These are phyloP conservation scores for Chroicocephalus ridibundus DNA, from an alignment of 2,113 vertebrate species.

Conservation along the genomic window DNA sequence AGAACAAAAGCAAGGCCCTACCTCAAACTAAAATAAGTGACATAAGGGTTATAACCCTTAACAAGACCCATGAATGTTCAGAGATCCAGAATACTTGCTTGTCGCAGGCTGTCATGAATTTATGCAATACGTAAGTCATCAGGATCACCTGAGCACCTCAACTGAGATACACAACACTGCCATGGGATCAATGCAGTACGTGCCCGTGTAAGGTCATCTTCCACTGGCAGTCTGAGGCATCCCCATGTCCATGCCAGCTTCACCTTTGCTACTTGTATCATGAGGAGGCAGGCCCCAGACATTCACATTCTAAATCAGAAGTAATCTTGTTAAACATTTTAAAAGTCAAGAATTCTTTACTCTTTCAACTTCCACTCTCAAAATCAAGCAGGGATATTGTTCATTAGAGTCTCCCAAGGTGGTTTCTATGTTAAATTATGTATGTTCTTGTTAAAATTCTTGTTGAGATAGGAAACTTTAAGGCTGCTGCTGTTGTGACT, in stretches of 20 bases:
- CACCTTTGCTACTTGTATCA: neutral
- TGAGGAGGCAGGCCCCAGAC: neutral
- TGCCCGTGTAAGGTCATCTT: neutral
- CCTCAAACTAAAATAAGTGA: neutral
- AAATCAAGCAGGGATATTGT: neutral
- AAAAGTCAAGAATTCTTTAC: neutral
- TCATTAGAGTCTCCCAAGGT: neutral
- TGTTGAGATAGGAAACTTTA: neutral
- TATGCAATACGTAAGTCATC: neutral
- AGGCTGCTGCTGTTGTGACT: neutral
- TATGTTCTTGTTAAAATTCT: neutral
- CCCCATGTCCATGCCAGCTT: neutral
- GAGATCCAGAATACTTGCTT: neutral
- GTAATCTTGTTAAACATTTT: neutral
- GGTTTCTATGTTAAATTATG: accelerated
- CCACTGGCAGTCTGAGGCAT: neutral
- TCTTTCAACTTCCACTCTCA: neutral
- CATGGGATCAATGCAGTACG: accelerated
- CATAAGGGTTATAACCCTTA: neutral
- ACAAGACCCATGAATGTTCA: neutral
- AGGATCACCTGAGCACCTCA: neutral
- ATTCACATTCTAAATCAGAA: neutral
- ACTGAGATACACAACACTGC: accelerated
- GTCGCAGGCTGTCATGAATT: neutral
- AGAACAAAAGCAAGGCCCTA: neutral